Evolutionary conservation across 2,888 invertebrate genomes (phyloP).

Genomic region (Xestia sexstrigata): DNA sequence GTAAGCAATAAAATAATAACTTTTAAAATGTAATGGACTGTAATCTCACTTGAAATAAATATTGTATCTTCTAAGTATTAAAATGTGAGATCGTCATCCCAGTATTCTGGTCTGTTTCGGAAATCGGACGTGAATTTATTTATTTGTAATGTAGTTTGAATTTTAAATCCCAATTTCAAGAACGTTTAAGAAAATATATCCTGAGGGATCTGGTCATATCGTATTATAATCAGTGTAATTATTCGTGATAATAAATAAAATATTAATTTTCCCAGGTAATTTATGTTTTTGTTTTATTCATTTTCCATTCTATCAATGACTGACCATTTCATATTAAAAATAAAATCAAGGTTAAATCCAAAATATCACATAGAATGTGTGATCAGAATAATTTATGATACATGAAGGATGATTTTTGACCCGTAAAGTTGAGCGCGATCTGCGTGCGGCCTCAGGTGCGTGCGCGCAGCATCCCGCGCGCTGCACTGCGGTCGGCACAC

Average conservation of each 20-base stretch:
- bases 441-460: slow-evolving; percentile 44
- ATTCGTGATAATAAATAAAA: slow-evolving; percentile 56
- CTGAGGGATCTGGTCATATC: slow-evolving; percentile 63
- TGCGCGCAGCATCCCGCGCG: slow-evolving; percentile 66
- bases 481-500: slow-evolving; percentile 66
- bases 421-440: slow-evolving; percentile 4
- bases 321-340: slow-evolving; percentile 7
- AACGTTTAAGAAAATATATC: slow-evolving; percentile 33
- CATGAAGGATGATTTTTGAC: slow-evolving; percentile 39
- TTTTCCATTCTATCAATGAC: not conserved
- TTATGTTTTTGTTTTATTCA: slow-evolving; percentile 17
- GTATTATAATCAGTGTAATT: slow-evolving; percentile 60
- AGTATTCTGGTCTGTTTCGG: slow-evolving; percentile 37
- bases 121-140: slow-evolving; percentile 42
- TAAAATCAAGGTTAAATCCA: slow-evolving; percentile 30
- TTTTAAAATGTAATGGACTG: slow-evolving; percentile 52
- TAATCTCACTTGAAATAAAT: slow-evolving; percentile 54
- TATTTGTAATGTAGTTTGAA: slow-evolving; percentile 38
- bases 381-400: slow-evolving; percentile 45
- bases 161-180: slow-evolving; percentile 37
- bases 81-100: slow-evolving; percentile 37
- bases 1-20: slow-evolving; percentile 62
- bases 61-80: slow-evolving; percentile 47
- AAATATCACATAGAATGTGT: slow-evolving; percentile 27
- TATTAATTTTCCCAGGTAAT: slow-evolving; percentile 49